Conservation (phyloP, 1,140 invertebrate genomes). For the Dermatophagoides farinae region DNA sequence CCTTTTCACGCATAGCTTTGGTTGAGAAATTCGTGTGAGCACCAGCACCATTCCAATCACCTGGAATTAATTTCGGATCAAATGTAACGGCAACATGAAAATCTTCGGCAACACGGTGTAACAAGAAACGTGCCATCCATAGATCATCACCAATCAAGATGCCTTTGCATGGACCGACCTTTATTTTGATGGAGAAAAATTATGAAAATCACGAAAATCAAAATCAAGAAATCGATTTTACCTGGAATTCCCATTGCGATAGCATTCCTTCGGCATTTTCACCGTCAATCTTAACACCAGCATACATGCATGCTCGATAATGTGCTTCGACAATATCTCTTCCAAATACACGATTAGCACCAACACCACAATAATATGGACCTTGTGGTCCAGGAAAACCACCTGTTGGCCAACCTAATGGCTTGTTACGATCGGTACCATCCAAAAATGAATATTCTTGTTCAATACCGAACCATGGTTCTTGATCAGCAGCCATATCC, state of each 20-base stretch:
- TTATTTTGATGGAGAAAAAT: too few relatives aligned
- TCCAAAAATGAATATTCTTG: conserved; percentile 79
- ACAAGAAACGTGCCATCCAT: conserved; percentile 66
- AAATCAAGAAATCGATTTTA: too few relatives aligned
- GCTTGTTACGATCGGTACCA: conserved; percentile 40
- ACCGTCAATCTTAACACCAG: conserved; percentile 67
- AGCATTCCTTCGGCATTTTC: conserved; percentile 88
- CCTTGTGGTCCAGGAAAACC: conserved; percentile 79
- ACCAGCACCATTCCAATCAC: conserved; percentile 77
- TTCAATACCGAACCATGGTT: conserved; percentile 86
- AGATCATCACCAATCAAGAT: conserved; percentile 67
- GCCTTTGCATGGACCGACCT: conserved; percentile 57
- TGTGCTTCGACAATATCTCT: conserved; percentile 82
- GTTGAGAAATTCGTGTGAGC: conserved; percentile 75
- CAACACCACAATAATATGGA: conserved; percentile 87
- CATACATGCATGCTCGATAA: conserved; percentile 58
- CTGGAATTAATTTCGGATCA: conserved; percentile 62
- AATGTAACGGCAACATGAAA: conserved; percentile 66
- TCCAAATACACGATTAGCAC: conserved; percentile 76
- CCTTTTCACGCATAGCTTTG: conserved; percentile 57
- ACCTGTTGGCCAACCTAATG: conserved; percentile 83
- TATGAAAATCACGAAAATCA: conserved; percentile 3
- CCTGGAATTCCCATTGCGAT: conserved; percentile 42
- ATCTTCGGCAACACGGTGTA: conserved; percentile 73
- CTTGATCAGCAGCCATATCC: conserved; percentile 31